Conservation (phyloP, 23 tunicate genomes). For the Diplosoma virens region DNA sequence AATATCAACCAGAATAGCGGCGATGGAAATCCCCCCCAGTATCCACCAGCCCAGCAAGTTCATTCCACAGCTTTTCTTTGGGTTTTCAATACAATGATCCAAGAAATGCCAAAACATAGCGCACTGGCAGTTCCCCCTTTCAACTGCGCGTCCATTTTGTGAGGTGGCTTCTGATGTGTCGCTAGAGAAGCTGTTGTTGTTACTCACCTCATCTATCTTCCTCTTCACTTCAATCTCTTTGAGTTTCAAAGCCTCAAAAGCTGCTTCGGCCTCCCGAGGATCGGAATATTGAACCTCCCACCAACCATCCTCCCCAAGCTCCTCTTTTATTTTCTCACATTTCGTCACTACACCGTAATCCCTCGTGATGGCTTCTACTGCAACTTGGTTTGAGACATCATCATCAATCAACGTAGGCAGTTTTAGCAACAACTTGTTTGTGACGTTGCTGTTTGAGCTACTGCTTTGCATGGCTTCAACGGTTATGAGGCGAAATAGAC, state of each 20-base stretch:
- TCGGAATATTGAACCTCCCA: constrained; percentile 21
- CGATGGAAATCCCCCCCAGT: constrained; percentile 9
- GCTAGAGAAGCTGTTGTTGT: background rate
- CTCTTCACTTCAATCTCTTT: constrained; percentile 4
- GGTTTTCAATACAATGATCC: constrained; percentile 50
- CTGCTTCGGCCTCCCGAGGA: constrained; percentile 6
- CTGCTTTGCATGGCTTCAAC: background rate
- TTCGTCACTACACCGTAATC: constrained; percentile 28
- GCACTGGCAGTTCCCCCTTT: background rate
- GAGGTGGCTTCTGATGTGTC: background rate
- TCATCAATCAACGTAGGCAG: background rate
- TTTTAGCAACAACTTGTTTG: background rate
- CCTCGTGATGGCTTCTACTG: background rate
- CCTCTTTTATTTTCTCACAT: background rate
- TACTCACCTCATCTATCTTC: too few species aligned
- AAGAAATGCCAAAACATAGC: background rate
- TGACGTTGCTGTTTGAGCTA: background rate
- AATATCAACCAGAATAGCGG: constrained; percentile 38
- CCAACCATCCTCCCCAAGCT: background rate
- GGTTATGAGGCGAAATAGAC: constrained; percentile 43
- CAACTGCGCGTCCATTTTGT: background rate
- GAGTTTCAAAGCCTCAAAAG: background rate
- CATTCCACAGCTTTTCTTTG: constrained; percentile 44
- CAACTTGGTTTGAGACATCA: too few species aligned
- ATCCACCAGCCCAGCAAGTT: constrained; percentile 71